These are phyloP conservation scores for Corapipo altera DNA, from an alignment of 2,113 vertebrate genomes.

Conservation along the genomic window DNA sequence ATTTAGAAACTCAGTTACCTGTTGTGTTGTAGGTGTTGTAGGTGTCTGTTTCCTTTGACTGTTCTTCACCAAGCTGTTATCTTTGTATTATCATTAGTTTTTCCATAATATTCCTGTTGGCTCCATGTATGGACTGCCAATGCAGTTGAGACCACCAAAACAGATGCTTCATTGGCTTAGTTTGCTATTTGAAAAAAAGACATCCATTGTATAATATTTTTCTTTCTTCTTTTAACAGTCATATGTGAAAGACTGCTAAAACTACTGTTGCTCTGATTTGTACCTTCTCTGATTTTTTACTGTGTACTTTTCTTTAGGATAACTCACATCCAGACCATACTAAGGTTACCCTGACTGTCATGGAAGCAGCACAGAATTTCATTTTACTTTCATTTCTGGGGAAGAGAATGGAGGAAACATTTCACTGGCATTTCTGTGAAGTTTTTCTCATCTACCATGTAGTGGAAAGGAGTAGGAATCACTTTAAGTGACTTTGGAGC, in stretches of 20 bases:
- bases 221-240: not conserved
- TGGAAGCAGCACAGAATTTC: not conserved
- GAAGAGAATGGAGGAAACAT: not conserved
- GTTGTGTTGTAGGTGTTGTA: too few relatives aligned
- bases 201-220: not conserved
- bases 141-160: not conserved
- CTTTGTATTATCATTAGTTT: not conserved
- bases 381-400: not conserved
- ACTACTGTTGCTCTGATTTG: not conserved
- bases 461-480: not conserved
- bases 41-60: not conserved
- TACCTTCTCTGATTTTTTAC: not conserved
- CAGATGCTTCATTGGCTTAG: not conserved
- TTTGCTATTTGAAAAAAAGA: not conserved
- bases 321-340: not conserved
- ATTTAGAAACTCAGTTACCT: not conserved
- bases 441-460: not conserved
- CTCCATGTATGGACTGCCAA: not conserved
- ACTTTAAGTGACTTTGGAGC: not conserved
- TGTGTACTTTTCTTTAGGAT: not conserved
- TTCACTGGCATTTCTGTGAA: not conserved
- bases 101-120: not conserved
- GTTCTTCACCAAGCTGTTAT: not conserved
- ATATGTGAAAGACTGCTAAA: not conserved
- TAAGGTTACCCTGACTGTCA: not conserved